Percentiles rank a stretch among this genome's conserved stretches.
phyloP scores from a whole-genome alignment of 2,113 vertebrate genomes.

The Gallinago media region DNA sequence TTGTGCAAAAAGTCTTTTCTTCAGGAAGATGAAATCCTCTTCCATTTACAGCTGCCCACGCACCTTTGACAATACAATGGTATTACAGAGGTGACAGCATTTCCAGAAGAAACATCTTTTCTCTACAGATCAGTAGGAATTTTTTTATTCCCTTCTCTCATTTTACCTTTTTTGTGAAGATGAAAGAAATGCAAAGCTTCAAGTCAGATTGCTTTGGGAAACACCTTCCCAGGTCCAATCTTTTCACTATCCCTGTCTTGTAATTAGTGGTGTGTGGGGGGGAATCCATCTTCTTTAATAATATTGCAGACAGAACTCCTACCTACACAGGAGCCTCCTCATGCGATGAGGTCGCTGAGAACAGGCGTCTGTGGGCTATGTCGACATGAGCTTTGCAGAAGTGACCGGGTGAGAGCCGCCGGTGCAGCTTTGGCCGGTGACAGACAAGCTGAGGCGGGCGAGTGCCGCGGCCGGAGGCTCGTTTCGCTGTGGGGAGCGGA shows the following conservation, averaged over 20 bases:
- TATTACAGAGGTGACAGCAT: neutral
- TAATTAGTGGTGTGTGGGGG: neutral
- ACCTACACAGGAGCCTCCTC: neutral
- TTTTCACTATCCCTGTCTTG: neutral
- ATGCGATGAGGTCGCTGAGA: fast-evolving
- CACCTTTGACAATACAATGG: neutral
- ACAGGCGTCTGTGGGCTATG: fast-evolving
- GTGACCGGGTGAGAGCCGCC: neutral
- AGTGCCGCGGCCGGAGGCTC: too few relatives aligned
- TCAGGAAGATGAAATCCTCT: neutral
- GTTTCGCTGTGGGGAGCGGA: neutral
- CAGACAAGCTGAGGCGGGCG: neutral
- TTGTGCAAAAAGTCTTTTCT: neutral
- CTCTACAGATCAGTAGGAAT: neutral
- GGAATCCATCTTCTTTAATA: neutral
- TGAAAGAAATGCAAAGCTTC: neutral
- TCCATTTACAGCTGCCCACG: neutral
- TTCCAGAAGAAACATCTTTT: neutral
- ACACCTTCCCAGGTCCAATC: neutral
- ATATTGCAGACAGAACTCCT: neutral
- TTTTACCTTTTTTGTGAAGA: neutral
- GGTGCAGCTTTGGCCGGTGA: neutral
- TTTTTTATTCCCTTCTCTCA: neutral
- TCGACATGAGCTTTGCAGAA: fast-evolving
- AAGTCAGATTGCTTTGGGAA: neutral